Percentiles rank a stretch among this genome's conserved stretches.
Conservation (phyloP, 2,888 invertebrate species). For the Caenorhabditis virilis region DNA sequence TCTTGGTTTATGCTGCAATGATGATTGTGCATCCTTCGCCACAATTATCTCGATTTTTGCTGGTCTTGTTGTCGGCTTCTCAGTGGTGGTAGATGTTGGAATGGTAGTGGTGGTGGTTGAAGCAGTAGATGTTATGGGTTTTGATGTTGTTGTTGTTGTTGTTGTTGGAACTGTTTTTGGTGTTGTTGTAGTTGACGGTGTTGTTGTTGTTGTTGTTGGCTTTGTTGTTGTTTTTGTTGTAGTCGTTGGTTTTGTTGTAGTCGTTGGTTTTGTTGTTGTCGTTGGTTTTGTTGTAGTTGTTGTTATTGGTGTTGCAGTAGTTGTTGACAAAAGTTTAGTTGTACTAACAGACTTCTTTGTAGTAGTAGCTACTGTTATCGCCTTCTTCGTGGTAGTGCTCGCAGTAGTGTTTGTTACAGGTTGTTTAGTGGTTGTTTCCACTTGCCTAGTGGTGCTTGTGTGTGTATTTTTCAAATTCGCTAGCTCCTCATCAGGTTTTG, state of each 20-base stretch:
- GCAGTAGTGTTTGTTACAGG: not conserved
- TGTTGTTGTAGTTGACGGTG: slow-evolving; percentile 9
- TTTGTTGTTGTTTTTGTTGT: slow-evolving; percentile 18
- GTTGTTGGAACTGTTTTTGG: slow-evolving; percentile 20
- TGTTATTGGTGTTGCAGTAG: slow-evolving; percentile 4
- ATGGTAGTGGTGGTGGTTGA: too few relatives aligned
- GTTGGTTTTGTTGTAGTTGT: slow-evolving; percentile 13
- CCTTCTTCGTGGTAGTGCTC: slow-evolving; percentile 19
- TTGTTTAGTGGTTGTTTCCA: slow-evolving; percentile 11
- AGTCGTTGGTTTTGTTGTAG: slow-evolving; percentile 14
- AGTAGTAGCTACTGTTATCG: slow-evolving; percentile 13
- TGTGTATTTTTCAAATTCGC: slow-evolving; percentile 12
- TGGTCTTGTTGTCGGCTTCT: slow-evolving; percentile 22
- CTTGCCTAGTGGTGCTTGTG: slow-evolving; percentile 8
- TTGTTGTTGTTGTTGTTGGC: slow-evolving; percentile 15
- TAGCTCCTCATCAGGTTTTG: slow-evolving; percentile 32
- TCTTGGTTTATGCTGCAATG: too few relatives aligned
- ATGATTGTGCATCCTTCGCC: slow-evolving; percentile 28
- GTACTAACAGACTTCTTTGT: slow-evolving; percentile 19
- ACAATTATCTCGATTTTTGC: slow-evolving; percentile 30
- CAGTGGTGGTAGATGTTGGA: slow-evolving; percentile 15
- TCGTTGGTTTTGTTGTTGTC: slow-evolving; percentile 21
- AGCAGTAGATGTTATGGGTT: too few relatives aligned
- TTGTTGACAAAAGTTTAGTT: slow-evolving; percentile 12
- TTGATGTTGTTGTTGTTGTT: slow-evolving; percentile 9